Base-by-base conservation (phyloP, 1,140 invertebrate genomes). In the Mactra quadrangularis region DNA sequence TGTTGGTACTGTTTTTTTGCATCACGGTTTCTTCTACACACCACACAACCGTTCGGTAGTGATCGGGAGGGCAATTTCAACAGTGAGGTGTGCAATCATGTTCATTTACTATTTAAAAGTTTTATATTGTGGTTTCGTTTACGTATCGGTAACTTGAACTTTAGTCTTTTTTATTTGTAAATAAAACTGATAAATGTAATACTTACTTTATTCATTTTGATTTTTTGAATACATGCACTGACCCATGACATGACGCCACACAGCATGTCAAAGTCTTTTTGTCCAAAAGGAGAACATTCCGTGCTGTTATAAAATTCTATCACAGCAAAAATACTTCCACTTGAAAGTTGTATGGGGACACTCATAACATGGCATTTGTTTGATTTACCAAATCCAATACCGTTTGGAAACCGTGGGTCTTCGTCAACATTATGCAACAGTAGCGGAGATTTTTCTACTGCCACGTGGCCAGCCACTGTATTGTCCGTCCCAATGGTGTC, bases 391-490 rank as follows among this genome's bases (percentile, higher is more conserved):
- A 62, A 45, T 13, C 87, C 83, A 31, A 87, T 74, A 17, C 87
- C 89, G 38, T 87, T 83, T 53, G 89, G 89, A 82, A 88, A 89
- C 38, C 88, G 83, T 19, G 27, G 31, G 22, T 85, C 84, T 59
- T 85, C 60, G 41, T 68, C 15, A 3, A 89, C 25, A 66, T 87
- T 64, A 1, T 68, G 41, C 29, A 88, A 22, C 38, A 85, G 25
- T 6, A 88, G 22, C 0, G 82, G 50, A 17, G 75, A 72, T 45
- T 70, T 82, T 50, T 87, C 77, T 11, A 57, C 31, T 0, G 84
- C 86, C n/a, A 77, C 88, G 70, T 87, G 70, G 3, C 85, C 86
- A 31, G 87, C 76, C 1, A 89, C 87, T 33, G 87, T 89, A 13
- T 64, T 81, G 15, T 71, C 53, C 9, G 55, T 31, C 11, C 86